Percentiles rank a stretch among this genome's conserved stretches.
phyloP scores from a whole-genome alignment of 2,113 vertebrate species.

The Struthio camelus region DNA sequence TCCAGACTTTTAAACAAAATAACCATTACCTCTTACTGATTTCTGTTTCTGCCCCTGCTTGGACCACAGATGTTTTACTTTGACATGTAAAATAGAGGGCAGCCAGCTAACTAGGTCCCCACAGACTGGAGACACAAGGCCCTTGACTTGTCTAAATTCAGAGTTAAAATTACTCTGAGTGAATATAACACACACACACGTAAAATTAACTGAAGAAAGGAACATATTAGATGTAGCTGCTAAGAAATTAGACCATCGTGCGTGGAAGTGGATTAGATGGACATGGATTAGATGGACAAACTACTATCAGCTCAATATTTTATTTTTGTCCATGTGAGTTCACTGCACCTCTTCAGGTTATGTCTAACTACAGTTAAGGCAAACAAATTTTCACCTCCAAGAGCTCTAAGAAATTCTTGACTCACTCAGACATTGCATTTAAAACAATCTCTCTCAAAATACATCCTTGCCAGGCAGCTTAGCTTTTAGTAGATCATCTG shows the following conservation, averaged over 20 bases:
- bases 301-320: background rate
- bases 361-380: background rate
- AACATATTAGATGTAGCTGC: background rate
- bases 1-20: background rate
- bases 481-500: background rate
- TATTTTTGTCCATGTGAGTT: background rate
- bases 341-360: background rate
- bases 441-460: background rate
- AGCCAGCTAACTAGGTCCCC: background rate
- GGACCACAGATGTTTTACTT: background rate
- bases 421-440: background rate
- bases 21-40: background rate
- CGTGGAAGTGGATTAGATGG: background rate
- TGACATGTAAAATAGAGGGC: background rate
- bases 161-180: background rate
- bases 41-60: accelerated
- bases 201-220: too few species aligned
- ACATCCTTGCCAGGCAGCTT: background rate
- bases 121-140: too few species aligned
- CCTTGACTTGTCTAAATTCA: background rate
- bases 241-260: accelerated
- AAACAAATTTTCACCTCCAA: background rate
- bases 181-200: background rate
- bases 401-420: background rate
- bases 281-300: background rate